These are phyloP conservation scores for Mustela lutreola DNA, from an alignment of 2,113 vertebrate species.

Conservation along the genomic window DNA sequence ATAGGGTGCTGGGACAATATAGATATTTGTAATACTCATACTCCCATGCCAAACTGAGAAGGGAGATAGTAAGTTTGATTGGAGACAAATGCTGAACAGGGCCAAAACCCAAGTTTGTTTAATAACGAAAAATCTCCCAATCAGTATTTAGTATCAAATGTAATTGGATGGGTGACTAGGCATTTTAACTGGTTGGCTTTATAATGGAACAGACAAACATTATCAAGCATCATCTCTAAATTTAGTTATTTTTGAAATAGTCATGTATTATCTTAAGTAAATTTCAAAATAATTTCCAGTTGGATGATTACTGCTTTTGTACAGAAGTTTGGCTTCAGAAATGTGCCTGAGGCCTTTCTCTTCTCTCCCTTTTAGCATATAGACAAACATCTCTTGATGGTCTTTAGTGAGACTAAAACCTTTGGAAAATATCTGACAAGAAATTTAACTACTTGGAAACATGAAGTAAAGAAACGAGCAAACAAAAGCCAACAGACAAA, in stretches of 20 bases:
- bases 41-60: slow-evolving; percentile 78
- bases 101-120: slow-evolving; percentile 68
- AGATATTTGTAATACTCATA: slow-evolving; percentile 84
- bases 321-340: slow-evolving; percentile 61
- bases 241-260: slow-evolving; percentile 68
- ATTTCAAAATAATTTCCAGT: slow-evolving; percentile 77
- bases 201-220: slow-evolving; percentile 74
- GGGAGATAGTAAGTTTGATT: slow-evolving; percentile 78
- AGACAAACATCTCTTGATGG: slow-evolving; percentile 64
- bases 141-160: slow-evolving; percentile 26
- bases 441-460: slow-evolving; percentile 57
- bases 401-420: slow-evolving; percentile 76
- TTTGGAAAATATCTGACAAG: slow-evolving; percentile 65
- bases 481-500: background rate
- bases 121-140: slow-evolving; percentile 72
- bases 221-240: slow-evolving; percentile 76
- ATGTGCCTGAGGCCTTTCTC: slow-evolving; percentile 21
- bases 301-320: slow-evolving; percentile 52
- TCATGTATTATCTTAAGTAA: background rate
- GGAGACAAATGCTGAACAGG: slow-evolving; percentile 82
- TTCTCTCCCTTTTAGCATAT: background rate
- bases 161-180: slow-evolving; percentile 70
- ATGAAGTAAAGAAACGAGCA: background rate
- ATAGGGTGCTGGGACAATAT: slow-evolving; percentile 84
- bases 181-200: slow-evolving; percentile 68